Evolutionary conservation across 2,113 vertebrate genomes (phyloP).

Genomic region (Telmatochromis sp.): DNA sequence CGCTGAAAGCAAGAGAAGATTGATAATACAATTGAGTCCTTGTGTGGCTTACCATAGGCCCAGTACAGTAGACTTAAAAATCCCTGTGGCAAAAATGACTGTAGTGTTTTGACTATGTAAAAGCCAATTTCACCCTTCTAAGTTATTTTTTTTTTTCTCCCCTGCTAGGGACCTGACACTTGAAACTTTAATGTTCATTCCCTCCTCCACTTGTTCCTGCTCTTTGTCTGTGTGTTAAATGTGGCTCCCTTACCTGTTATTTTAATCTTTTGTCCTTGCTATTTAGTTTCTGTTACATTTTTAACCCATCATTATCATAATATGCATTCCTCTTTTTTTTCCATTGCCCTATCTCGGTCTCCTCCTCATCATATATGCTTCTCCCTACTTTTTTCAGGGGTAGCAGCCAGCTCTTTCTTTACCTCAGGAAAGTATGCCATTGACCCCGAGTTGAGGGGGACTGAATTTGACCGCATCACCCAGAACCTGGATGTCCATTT

Average conservation of each 20-base stretch:
- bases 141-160: not conserved
- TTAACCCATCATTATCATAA: not conserved
- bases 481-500: constrained; percentile 89
- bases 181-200: not conserved
- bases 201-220: not conserved
- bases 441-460: constrained; percentile 83
- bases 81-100: not conserved
- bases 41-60: not conserved
- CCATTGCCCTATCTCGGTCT: not conserved
- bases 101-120: not conserved
- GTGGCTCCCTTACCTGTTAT: not conserved
- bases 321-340: not conserved
- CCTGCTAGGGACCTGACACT: not conserved
- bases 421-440: constrained; percentile 86
- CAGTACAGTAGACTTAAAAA: not conserved
- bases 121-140: not conserved
- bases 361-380: not conserved
- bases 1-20: not conserved
- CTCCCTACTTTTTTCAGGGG: constrained; percentile 60
- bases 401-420: constrained; percentile 84
- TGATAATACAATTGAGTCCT: not conserved
- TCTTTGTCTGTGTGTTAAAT: not conserved
- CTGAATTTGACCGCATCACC: constrained; percentile 83
- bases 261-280: not conserved
- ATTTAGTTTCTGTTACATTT: not conserved